A percentile compares a stretch with the other conserved stretches of the same genome.
Conservation (phyloP, 2,113 vertebrate species). For the Cathartes aura region DNA sequence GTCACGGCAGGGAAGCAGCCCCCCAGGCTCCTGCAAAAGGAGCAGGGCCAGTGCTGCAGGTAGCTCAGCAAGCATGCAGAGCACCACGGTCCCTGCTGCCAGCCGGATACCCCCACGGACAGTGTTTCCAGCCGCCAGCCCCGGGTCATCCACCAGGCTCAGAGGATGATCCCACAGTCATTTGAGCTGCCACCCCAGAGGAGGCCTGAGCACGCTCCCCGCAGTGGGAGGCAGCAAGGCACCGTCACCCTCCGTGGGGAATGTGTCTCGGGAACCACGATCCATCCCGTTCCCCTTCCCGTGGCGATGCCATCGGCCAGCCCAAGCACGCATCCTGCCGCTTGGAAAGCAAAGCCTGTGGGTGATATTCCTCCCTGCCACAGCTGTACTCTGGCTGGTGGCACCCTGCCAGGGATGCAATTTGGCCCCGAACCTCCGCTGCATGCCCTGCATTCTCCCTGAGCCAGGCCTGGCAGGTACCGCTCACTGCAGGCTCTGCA, state of each 20-base stretch:
- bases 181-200: background rate
- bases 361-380: background rate
- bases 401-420: background rate
- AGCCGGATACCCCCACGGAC: accelerated
- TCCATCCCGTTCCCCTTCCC: accelerated
- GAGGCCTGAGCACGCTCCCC: background rate
- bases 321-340: background rate
- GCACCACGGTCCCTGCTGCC: background rate
- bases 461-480: background rate
- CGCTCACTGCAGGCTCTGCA: accelerated
- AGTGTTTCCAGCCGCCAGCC: background rate
- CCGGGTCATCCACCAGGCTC: background rate
- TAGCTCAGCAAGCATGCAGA: background rate
- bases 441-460: background rate
- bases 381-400: background rate
- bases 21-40: background rate
- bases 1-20: background rate
- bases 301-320: accelerated
- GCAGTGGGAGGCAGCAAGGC: background rate
- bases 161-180: background rate
- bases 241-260: background rate
- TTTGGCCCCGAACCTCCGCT: accelerated
- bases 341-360: background rate
- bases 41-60: background rate
- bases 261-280: accelerated